Evolutionary conservation across 2,888 invertebrate species (phyloP).

Genomic region (Meganola albula): DNA sequence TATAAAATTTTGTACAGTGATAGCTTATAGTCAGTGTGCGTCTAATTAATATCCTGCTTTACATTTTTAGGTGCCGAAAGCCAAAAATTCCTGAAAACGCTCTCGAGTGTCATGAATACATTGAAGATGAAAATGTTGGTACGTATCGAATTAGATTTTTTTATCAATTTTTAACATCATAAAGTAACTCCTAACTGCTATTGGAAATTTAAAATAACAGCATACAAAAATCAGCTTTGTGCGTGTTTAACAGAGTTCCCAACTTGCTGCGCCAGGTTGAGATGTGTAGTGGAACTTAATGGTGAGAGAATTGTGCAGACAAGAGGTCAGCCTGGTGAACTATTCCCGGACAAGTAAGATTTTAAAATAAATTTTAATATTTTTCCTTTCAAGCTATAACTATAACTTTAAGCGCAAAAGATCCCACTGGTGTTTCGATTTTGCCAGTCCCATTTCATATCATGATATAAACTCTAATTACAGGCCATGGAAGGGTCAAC

Average conservation of each 20-base stretch:
- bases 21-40: too few relatives aligned
- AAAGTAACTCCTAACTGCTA: too few relatives aligned
- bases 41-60: conserved; percentile 12
- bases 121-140: conserved; percentile 74
- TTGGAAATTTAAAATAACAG: too few relatives aligned
- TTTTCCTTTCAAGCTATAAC: too few relatives aligned
- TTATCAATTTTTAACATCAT: neutral
- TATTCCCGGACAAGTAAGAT: conserved; percentile 69
- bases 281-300: conserved; percentile 67
- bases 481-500: conserved; percentile 72
- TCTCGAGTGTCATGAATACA: conserved; percentile 69
- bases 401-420: too few relatives aligned
- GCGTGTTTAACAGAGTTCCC: conserved; percentile 52
- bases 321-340: conserved; percentile 67
- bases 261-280: conserved; percentile 64
- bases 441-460: too few relatives aligned
- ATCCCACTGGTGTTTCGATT: too few relatives aligned
- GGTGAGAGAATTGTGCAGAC: conserved; percentile 71
- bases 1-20: too few relatives aligned
- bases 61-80: conserved; percentile 56
- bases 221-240: too few relatives aligned
- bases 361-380: too few relatives aligned
- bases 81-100: conserved; percentile 73
- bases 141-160: conserved; percentile 21
- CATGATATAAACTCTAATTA: too few relatives aligned